These are phyloP conservation scores for Apomyelois bistriatella DNA, from an alignment of 2,888 invertebrate genomes.

Conservation along the genomic window DNA sequence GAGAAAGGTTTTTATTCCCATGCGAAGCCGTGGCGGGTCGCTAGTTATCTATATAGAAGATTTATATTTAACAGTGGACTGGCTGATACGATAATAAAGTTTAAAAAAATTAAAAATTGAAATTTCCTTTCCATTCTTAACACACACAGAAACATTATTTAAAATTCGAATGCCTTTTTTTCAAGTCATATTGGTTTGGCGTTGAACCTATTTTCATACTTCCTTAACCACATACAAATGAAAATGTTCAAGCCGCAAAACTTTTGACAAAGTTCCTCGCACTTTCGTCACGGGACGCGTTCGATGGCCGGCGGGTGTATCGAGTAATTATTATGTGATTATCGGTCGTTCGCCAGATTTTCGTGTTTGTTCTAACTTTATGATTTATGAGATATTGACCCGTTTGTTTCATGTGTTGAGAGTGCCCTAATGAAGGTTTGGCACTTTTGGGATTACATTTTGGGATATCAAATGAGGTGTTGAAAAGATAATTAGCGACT, in stretches of 20 bases:
- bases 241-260: neutral
- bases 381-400: slow-evolving; percentile 71
- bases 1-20: no score
- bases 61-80: no score
- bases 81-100: no score
- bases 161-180: no score
- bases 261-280: slow-evolving; percentile 14
- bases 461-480: slow-evolving; percentile 10
- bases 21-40: no score
- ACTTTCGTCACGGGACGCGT: slow-evolving; percentile 13
- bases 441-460: slow-evolving; percentile 19
- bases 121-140: no score
- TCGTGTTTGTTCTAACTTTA: slow-evolving; percentile 63
- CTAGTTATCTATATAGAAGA: no score
- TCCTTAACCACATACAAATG: neutral
- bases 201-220: no score
- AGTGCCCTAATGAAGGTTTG: slow-evolving; percentile 27
- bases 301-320: slow-evolving; percentile 39
- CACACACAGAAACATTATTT: no score
- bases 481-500: slow-evolving; percentile 7
- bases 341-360: slow-evolving; percentile 53
- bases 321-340: slow-evolving; percentile 70
- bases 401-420: slow-evolving; percentile 39
- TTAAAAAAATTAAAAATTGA: no score
- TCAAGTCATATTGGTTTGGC: no score